Conservation (phyloP, 2,888 invertebrate species). For the Tenthredo mesomela region DNA sequence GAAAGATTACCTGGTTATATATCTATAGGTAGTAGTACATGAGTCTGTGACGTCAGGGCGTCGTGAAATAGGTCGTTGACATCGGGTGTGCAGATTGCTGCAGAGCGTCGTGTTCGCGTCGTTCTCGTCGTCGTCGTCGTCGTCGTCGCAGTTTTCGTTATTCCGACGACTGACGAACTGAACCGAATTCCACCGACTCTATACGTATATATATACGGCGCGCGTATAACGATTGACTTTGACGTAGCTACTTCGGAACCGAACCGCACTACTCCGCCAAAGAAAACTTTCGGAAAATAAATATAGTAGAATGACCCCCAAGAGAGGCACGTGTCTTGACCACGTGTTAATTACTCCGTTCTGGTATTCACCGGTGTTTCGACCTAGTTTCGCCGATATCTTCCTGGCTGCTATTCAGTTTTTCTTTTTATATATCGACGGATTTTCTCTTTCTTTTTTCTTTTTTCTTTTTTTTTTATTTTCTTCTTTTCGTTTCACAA, state of each 20-base stretch:
- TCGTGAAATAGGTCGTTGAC: conserved; percentile 59
- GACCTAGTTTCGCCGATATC: background rate
- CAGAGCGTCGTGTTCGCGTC: conserved; percentile 5
- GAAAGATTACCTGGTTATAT: conserved; percentile 27
- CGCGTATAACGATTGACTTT: conserved; percentile 41
- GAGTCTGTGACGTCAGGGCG: conserved; percentile 51
- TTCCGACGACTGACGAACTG: conserved; percentile 26
- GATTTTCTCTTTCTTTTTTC: background rate
- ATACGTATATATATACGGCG: too few species aligned
- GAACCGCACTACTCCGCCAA: conserved; percentile 43
- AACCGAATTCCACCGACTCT: conserved; percentile 14
- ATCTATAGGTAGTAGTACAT: background rate
- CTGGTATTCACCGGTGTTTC: conserved; percentile 23
- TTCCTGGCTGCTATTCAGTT: background rate
- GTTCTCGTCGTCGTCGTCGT: background rate
- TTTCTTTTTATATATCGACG: background rate
- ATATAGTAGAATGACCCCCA: conserved; percentile 1
- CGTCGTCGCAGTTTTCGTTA: background rate
- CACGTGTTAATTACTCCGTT: conserved; percentile 47
- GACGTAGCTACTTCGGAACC: too few species aligned
- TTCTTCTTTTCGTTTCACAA: background rate
- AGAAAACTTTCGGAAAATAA: conserved; percentile 40
- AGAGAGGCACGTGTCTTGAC: conserved; percentile 37
- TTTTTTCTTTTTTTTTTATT: background rate
- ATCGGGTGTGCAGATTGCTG: conserved; percentile 48